Percentiles rank a stretch among this genome's conserved stretches.
Conservation (phyloP, 2,888 invertebrate species). For the Ecdyonurus torrentis region DNA sequence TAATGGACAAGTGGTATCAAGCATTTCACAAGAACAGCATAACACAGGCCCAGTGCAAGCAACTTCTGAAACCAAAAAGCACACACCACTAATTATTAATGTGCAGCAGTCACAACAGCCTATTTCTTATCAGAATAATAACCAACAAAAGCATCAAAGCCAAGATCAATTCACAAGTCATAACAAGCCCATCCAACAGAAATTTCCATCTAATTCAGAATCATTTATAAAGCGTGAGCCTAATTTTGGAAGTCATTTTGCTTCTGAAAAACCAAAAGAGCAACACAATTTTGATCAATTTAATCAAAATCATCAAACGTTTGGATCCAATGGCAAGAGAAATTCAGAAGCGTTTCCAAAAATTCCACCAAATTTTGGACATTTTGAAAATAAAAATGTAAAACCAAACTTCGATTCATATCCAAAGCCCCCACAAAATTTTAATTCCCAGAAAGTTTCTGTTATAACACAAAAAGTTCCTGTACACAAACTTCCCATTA, state of each 20-base stretch:
- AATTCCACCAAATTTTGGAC: neutral
- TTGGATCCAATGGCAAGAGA: neutral
- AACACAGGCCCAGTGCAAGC: neutral
- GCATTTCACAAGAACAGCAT: neutral
- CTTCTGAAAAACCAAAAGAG: neutral
- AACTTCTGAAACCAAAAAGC: neutral
- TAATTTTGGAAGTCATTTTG: no score
- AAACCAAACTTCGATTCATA: neutral
- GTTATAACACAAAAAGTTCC: neutral
- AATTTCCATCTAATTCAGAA: no score
- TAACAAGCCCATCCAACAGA: no score
- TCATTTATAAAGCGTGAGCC: no score
- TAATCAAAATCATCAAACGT: neutral
- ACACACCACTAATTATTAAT: neutral
- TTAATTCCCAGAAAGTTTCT: neutral
- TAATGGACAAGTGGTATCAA: neutral
- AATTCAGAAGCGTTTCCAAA: neutral
- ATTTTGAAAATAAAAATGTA: neutral
- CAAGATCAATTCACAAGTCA: no score
- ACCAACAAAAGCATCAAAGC: neutral
- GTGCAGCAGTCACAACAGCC: neutral
- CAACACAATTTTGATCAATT: neutral
- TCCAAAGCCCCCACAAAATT: neutral
- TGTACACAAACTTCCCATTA: no score
- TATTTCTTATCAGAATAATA: neutral